Conservation (phyloP, 2,113 vertebrate species). For the Limnothrissa miodon region DNA sequence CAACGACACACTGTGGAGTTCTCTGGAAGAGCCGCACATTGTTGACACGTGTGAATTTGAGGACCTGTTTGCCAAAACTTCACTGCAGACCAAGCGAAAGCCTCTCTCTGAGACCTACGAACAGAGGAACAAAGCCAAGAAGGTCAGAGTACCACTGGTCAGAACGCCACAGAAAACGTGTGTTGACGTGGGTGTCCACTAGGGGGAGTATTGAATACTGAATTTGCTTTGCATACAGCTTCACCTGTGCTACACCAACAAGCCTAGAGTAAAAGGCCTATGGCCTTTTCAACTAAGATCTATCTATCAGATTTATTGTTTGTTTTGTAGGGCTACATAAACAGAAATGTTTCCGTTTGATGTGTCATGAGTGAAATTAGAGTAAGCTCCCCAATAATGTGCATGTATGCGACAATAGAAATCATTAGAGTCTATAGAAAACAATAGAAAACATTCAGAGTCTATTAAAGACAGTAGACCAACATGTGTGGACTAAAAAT, state of each 20-base stretch:
- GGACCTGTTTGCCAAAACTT: conserved; percentile 90
- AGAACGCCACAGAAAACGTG: not conserved
- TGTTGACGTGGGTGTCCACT: not conserved
- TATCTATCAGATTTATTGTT: too few species aligned
- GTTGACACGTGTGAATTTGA: conserved; percentile 86
- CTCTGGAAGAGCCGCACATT: conserved; percentile 84
- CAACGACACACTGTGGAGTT: conserved; percentile 81
- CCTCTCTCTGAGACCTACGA: conserved; percentile 85
- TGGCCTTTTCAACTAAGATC: too few species aligned
- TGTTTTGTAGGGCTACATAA: too few species aligned
- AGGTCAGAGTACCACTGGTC: conserved; percentile 63
- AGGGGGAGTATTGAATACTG: not conserved
- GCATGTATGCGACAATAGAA: too few species aligned
- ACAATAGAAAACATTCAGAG: too few species aligned
- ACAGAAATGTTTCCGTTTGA: too few species aligned
- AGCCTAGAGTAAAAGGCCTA: too few species aligned
- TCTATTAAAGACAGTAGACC: too few species aligned
- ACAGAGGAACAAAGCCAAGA: conserved; percentile 85
- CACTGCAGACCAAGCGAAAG: conserved; percentile 84
- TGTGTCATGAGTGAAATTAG: too few species aligned
- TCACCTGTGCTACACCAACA: not conserved
- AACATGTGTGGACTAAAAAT: not conserved
- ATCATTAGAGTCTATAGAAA: too few species aligned
- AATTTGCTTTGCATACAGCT: not conserved
- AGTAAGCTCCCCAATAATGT: too few species aligned